Evolutionary conservation across 1,140 invertebrate species (phyloP), one percentile per base, ranked within the genome.

Genomic region (Papilio xuthus): DNA sequence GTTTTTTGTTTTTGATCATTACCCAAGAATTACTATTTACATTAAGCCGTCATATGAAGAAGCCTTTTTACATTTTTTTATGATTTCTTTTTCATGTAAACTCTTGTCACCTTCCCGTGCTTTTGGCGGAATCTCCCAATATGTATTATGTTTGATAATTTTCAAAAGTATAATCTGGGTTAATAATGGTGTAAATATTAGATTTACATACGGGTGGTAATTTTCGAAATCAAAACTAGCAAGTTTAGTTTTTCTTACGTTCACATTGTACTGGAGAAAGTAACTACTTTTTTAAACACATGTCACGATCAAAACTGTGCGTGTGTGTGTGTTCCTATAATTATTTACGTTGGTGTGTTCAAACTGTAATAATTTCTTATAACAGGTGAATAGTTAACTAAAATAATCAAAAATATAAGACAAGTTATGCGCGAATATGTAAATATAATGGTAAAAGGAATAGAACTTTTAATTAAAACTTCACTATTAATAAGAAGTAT

Each of bases 401-500:
- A 28, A 67, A 67, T 67, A 15, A 67, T 67, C 32, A 28, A 28
- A 63, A 67, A 28, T 18, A 2, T 26, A 60, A 60, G 56, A 15
- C 23, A 26, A 23, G 9, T 26, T 67, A 67, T 28, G 23, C 26
- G 18, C 12, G 26, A 3, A 28, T 28, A 67, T 67, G 26, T 67
- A 26, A 67, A 63, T 13, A 15, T 13, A 63, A 63, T 28, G 20
- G 20, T 2, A 23, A 63, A 67, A 67, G 2, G 23, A 18, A 67
- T 26, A 15, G 10, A 67, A 26, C 15, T 67, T 67, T 15, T 67
- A 67, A 67, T 67, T 60, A 67, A 67, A 67, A 13, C 28, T 15
- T 67, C 23, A 67, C 13, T 67, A 67, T 28, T 15, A 67, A 67
- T 12, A 67, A 67, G 26, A 60, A 42, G n/a, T n/a, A 20, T 72